These are phyloP conservation scores for Sebastes glaucus DNA, from an alignment of 2,797 vertebrate species.

Conservation along the genomic window DNA sequence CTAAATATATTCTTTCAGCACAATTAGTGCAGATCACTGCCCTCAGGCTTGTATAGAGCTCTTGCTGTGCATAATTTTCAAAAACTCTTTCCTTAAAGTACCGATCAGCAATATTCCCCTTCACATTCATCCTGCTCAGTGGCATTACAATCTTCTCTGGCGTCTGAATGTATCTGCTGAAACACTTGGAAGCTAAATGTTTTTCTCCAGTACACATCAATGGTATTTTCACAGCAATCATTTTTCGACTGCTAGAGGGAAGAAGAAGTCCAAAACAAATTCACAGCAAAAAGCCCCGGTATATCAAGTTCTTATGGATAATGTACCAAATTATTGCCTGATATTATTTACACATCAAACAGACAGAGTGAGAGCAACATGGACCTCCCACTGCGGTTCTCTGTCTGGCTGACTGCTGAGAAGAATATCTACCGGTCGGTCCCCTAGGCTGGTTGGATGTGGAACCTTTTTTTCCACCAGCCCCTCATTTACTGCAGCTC, in stretches of 20 bases:
- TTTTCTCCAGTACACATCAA: constrained; percentile 11
- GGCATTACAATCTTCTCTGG: constrained; percentile 9
- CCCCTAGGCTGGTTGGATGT: not conserved
- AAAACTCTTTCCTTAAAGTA: constrained; percentile 10
- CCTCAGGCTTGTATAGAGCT: not conserved
- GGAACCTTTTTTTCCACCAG: constrained; percentile 9
- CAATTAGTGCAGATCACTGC: constrained; percentile 31
- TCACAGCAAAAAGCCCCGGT: not conserved
- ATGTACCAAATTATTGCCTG: not conserved
- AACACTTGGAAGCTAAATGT: constrained; percentile 31
- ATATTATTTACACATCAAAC: constrained; percentile 27
- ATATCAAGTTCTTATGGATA: constrained; percentile 2
- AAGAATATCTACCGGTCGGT: not conserved
- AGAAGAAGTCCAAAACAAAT: not conserved
- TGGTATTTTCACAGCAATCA: constrained; percentile 4
- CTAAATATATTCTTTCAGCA: constrained; percentile 21
- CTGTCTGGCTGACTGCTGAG: constrained; percentile 8
- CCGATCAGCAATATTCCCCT: constrained; percentile 16
- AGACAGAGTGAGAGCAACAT: constrained; percentile 1
- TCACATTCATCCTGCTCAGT: constrained; percentile 9
- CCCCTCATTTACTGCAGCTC: constrained; percentile 18
- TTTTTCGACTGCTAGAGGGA: constrained; percentile 5
- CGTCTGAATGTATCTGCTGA: constrained; percentile 16
- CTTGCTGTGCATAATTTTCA: constrained; percentile 26
- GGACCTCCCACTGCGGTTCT: not conserved